A percentile compares a stretch with the other conserved stretches of the same genome.
phyloP scores from a whole-genome alignment of 2,888 invertebrate species.

The Liopterus haemorrhoidalis region DNA sequence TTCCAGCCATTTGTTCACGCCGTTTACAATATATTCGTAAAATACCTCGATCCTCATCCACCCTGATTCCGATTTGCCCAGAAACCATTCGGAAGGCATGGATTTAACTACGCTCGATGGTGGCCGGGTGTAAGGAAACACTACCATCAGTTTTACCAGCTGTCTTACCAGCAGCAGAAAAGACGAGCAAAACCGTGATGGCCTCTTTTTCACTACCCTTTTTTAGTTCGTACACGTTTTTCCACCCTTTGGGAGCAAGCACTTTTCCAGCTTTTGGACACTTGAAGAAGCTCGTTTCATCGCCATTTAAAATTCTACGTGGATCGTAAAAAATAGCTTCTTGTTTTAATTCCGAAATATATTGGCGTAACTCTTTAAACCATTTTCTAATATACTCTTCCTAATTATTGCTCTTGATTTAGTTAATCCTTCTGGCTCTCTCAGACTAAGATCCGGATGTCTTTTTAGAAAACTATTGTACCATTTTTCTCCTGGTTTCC shows the following conservation, averaged over 20 bases:
- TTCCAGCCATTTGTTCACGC: too few species aligned
- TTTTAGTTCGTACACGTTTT: too few species aligned
- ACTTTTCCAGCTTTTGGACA: slow-evolving; percentile 35
- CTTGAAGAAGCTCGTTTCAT: slow-evolving; percentile 33
- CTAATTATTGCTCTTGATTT: slow-evolving; percentile 32
- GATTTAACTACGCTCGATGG: slow-evolving; percentile 24
- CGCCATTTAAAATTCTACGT: slow-evolving; percentile 33
- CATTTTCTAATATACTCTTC: slow-evolving; percentile 32
- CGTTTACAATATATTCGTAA: slow-evolving; percentile 30
- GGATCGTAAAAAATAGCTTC: slow-evolving; percentile 31
- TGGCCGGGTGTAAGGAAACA: slow-evolving; percentile 28
- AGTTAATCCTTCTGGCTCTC: slow-evolving; percentile 30
- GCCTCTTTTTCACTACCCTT: too few species aligned
- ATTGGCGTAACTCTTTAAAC: slow-evolving; percentile 33
- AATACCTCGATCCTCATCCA: slow-evolving; percentile 34
- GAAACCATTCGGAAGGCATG: slow-evolving; percentile 26
- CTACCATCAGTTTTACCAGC: slow-evolving; percentile 24
- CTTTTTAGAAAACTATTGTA: slow-evolving; percentile 33
- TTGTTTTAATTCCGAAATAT: too few species aligned
- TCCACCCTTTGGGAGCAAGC: too few species aligned
- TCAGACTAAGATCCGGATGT: slow-evolving; percentile 28
- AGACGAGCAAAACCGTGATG: too few species aligned
- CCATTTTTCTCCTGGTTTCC: slow-evolving; percentile 34
- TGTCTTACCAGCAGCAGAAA: too few species aligned
- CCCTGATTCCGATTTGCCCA: slow-evolving; percentile 31